These are phyloP conservation scores for Myripristis murdjan DNA, from an alignment of 2,797 vertebrate species.

Conservation along the genomic window DNA sequence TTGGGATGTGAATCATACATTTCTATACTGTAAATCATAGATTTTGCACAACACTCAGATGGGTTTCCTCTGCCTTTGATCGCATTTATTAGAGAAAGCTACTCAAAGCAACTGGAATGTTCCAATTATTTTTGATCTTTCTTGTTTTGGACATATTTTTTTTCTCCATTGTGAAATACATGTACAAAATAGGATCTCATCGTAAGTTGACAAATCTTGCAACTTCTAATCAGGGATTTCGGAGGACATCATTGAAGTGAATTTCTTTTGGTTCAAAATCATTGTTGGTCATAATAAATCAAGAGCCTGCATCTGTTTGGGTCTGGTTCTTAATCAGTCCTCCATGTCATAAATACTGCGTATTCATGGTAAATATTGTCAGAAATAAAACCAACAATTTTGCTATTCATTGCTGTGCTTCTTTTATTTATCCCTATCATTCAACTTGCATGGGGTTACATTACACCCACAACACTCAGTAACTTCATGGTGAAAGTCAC, in stretches of 20 bases:
- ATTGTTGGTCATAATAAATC: slow-evolving; percentile 1
- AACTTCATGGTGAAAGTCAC: not conserved
- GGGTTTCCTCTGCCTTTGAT: slow-evolving; percentile 46
- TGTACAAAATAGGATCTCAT: slow-evolving; percentile 33
- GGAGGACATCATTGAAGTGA: not conserved
- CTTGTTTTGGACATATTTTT: slow-evolving; percentile 10
- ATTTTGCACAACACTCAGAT: slow-evolving; percentile 74
- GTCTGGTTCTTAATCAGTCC: not conserved
- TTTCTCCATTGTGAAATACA: slow-evolving; percentile 37
- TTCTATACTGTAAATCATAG: slow-evolving; percentile 34
- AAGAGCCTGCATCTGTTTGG: slow-evolving; percentile 6
- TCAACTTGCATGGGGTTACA: not conserved
- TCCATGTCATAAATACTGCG: not conserved
- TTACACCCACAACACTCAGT: not conserved
- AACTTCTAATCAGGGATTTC: not conserved
- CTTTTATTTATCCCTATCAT: not conserved
- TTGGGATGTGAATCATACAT: slow-evolving; percentile 19
- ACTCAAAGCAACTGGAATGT: slow-evolving; percentile 67
- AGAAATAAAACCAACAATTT: slow-evolving; percentile 65
- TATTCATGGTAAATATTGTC: slow-evolving; percentile 11
- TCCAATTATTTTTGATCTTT: slow-evolving; percentile 32
- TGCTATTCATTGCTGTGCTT: slow-evolving; percentile 7
- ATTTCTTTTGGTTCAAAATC: not conserved
- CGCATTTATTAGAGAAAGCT: slow-evolving; percentile 38
- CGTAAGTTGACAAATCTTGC: slow-evolving; percentile 9